Conservation (phyloP, 2,888 invertebrate genomes). For the Harpalus rufipes region DNA sequence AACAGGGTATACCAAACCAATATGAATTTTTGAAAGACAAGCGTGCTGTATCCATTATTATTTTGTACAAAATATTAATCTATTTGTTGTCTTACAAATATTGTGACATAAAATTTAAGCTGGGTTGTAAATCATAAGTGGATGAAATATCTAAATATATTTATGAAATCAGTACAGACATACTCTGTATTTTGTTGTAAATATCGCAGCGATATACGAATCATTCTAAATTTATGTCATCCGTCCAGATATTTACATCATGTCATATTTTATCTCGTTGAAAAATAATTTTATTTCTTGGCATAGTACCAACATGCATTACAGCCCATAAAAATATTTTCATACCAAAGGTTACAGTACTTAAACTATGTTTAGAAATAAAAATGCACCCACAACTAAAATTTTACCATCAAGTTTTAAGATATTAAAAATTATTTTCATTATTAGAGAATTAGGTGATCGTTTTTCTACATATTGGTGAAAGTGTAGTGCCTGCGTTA, state of each 20-base stretch:
- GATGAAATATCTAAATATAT: conserved; percentile 1
- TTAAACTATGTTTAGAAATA: conserved; percentile 7
- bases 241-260: conserved; percentile 19
- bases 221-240: conserved; percentile 21
- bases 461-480: too few species aligned
- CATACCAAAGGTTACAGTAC: background rate
- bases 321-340: background rate
- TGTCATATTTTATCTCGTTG: conserved; percentile 21
- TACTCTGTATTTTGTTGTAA: background rate
- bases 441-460: too few species aligned
- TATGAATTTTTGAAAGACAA: too few species aligned
- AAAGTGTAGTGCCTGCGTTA: too few species aligned
- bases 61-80: too few species aligned
- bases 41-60: too few species aligned
- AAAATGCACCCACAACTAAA: background rate
- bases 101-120: too few species aligned
- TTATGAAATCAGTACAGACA: conserved; percentile 3
- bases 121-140: background rate
- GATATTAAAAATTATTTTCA: background rate
- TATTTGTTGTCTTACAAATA: too few species aligned
- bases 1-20: too few species aligned
- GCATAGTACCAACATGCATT: background rate
- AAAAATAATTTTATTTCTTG: conserved; percentile 34
- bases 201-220: background rate
- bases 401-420: background rate